A percentile compares a stretch with the other conserved stretches of the same genome.
Conservation (phyloP, 2,888 invertebrate species). For the Eupithecia vulgata region DNA sequence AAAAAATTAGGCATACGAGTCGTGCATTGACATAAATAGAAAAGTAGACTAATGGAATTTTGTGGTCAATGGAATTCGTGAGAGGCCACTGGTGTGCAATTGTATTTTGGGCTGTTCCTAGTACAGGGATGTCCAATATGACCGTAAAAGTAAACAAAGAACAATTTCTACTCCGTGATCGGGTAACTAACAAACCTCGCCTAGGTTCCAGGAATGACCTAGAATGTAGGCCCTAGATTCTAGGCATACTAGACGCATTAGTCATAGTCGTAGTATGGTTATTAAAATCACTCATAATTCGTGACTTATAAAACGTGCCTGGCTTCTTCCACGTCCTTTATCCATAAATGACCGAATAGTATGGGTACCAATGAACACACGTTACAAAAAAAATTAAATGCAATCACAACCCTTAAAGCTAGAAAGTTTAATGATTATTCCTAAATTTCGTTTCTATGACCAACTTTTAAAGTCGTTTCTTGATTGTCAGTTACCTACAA, state of each 20-base stretch:
- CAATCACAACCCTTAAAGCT: background rate
- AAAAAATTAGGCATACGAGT: slow-evolving; percentile 16
- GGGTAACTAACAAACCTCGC: background rate
- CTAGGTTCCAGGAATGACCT: background rate
- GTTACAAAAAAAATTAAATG: background rate
- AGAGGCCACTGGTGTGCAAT: background rate
- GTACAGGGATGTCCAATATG: background rate
- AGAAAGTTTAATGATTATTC: slow-evolving; percentile 1
- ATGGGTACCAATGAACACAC: background rate
- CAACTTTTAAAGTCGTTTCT: slow-evolving; percentile 1
- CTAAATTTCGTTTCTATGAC: background rate
- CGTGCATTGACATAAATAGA: slow-evolving; percentile 9
- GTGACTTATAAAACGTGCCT: background rate
- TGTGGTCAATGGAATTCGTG: slow-evolving; percentile 3
- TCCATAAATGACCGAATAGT: background rate
- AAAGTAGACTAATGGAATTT: slow-evolving; percentile 7
- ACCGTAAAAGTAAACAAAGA: background rate
- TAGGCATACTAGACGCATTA: background rate
- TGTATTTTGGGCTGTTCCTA: background rate
- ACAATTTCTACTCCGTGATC: background rate
- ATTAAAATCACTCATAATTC: background rate
- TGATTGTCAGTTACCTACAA: slow-evolving; percentile 10
- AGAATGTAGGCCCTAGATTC: background rate
- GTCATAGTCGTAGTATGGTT: background rate
- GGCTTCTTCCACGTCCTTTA: background rate